Evolutionary conservation across 2,888 invertebrate species (phyloP), one percentile per base, ranked within the genome.

Genomic region (Capitulum mitella): DNA sequence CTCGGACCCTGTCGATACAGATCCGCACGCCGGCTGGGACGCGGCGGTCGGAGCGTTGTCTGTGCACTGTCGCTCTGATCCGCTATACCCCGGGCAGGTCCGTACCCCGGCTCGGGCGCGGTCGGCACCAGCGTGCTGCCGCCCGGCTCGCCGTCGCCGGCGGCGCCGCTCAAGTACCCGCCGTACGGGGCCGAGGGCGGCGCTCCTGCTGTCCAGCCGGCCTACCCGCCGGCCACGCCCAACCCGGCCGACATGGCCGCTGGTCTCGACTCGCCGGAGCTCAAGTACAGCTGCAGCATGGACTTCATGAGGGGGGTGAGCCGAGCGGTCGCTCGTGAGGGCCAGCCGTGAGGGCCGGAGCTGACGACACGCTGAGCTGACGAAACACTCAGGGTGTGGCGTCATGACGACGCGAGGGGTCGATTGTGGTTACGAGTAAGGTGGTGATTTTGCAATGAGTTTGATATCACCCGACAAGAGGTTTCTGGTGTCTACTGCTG

Each of bases 251-350:
- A 87, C 81, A 87, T 88, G 46, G 88, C 88, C 43, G 86, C 88
- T 54, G 87, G 87, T 43, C 86, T 88, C 6, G 89, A 89, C 82
- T 85, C 88, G 26, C 85, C 88, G n/a, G 91, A 91, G 85, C 88
- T 90, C 85, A 91, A 91, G 84, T 91, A 91, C 84, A 90, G 90
- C 79, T 91, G 91, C 84, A 90, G 91, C 78, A 86, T 91, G 80
- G 92, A 92, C 83, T 92, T 91, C 82, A 80, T 81, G 43, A 70
- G 70, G 34, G 70, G 70, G 37, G 70, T 70, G 70, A 70, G 70
- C n/a, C n/a, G n/a, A n/a, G n/a, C n/a, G n/a, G n/a, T n/a, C n/a
- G n/a, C n/a, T n/a, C n/a, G n/a, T n/a, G n/a, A n/a, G n/a, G n/a
- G n/a, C n/a, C n/a, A n/a, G n/a, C n/a, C n/a, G n/a, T n/a, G n/a